Evolutionary conservation across 2,797 vertebrate species (phyloP).

Genomic region (Typhlichthys eigenmanni): DNA sequence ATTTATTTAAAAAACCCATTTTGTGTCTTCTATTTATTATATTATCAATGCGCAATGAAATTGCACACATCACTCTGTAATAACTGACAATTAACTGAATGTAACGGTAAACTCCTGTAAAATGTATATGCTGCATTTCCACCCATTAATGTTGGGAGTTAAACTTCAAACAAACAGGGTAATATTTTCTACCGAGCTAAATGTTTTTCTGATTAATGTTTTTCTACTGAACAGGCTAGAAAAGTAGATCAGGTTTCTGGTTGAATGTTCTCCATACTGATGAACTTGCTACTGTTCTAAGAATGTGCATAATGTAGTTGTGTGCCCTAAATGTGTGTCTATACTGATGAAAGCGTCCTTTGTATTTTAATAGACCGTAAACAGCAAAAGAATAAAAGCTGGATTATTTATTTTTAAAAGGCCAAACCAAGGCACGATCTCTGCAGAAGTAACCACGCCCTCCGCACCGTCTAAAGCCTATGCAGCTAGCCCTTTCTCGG

Average conservation of each 20-base stretch:
- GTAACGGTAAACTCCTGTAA: slow-evolving; percentile 10
- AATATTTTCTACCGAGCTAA: no score
- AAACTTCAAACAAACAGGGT: no score
- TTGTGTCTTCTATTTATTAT: slow-evolving; percentile 13
- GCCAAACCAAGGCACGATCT: no score
- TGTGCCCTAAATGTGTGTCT: not conserved
- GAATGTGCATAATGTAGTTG: not conserved
- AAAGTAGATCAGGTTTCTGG: slow-evolving; percentile 1
- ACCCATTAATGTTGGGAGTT: slow-evolving; percentile 29
- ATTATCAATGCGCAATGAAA: slow-evolving; percentile 42
- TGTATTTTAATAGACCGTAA: no score
- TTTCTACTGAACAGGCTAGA: not conserved
- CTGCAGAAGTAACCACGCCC: not conserved
- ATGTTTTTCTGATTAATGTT: no score
- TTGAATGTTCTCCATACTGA: slow-evolving; percentile 5
- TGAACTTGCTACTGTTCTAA: not conserved
- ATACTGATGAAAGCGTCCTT: no score
- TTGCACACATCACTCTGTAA: slow-evolving; percentile 32
- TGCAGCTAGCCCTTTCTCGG: not conserved
- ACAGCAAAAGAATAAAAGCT: no score
- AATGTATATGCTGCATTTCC: slow-evolving; percentile 29
- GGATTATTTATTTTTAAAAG: no score
- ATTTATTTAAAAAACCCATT: slow-evolving; percentile 35
- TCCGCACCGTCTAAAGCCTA: not conserved
- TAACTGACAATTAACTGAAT: slow-evolving; percentile 22